Base-by-base conservation (phyloP, 2,888 invertebrate species). In the Agrenia bidenticulata region DNA sequence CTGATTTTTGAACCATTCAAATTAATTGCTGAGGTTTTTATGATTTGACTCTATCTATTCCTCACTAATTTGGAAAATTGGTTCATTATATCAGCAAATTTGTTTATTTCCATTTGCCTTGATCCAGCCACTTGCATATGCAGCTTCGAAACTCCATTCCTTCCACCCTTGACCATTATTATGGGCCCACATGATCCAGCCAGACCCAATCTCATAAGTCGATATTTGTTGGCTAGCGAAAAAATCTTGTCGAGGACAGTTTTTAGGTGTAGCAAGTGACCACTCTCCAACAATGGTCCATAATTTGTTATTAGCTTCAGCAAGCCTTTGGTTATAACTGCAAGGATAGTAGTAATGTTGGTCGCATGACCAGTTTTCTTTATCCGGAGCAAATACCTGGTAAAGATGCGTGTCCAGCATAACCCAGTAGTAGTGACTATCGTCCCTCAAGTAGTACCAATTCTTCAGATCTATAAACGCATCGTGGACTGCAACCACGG, bases 211-310 rank as follows among this genome's bases (percentile, higher is more conserved):
- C 49, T 73, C 75, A 21, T 56, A 73, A 13, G 71, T 69, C 1
- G 70, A 73, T 50, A 75, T 63, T 60, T 75, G 75, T 49, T 75
- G 68, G 11, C 60, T 23, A 5, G 73, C 73, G 21, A 74, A 60
- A 17, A 41, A 37, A 0, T 32, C 64, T 63, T 73, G 70, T 23
- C 67, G 67, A 1, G 27, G 27, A 53, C 74, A 76, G 4, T 39
- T n/a, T 1, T 15, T 50, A 1, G 73, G 76, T 0, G 74, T 73
- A 1, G 74, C 74, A 39, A 73, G 59, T 23, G 69, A 69, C 72
- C 71, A 76, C 54, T 76, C 76, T 4, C 75, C 75, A 4, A 76
- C 74, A n/a, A 74, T 64, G 1, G 73, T 74, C 74, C 72, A 74
- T 9, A 76, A 17, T 42, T 72, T 74, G 0, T 21, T 0, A 50